These are phyloP conservation scores for Neoitamus cyanurus DNA, from an alignment of 2,888 invertebrate genomes.

Conservation along the genomic window DNA sequence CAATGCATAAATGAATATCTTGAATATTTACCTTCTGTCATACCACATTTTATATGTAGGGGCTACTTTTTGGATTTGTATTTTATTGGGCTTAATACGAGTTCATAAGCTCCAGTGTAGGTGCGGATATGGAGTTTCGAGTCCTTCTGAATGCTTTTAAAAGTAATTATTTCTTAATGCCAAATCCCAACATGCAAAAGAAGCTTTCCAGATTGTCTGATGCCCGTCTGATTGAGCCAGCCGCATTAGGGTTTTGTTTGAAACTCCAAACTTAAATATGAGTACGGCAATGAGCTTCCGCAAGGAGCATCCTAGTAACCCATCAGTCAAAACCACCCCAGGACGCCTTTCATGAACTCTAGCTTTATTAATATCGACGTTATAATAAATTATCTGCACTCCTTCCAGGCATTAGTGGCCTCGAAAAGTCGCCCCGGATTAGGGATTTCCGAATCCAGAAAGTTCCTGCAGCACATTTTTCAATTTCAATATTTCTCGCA, in stretches of 20 bases:
- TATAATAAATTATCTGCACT: neutral
- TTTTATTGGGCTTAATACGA: too few species aligned
- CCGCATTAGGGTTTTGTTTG: neutral
- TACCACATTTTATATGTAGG: too few species aligned
- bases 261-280: neutral
- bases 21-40: too few species aligned
- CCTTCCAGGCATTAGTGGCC: neutral
- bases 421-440: neutral
- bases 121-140: too few species aligned
- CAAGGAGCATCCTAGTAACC: neutral
- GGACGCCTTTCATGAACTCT: neutral
- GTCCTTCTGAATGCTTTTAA: too few species aligned
- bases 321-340: neutral
- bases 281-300: neutral
- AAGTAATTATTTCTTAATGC: too few species aligned
- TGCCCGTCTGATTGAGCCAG: neutral
- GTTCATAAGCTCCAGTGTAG: too few species aligned
- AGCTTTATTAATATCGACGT: neutral
- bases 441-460: neutral
- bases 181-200: neutral
- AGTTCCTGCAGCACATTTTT: neutral
- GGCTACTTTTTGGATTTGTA: too few species aligned
- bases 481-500: conserved; percentile 10
- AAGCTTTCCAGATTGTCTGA: neutral
- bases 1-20: too few species aligned